Evolutionary conservation across 1,140 invertebrate genomes (phyloP), one percentile per base, ranked within the genome.

Genomic region (Drosophila arawakana): DNA sequence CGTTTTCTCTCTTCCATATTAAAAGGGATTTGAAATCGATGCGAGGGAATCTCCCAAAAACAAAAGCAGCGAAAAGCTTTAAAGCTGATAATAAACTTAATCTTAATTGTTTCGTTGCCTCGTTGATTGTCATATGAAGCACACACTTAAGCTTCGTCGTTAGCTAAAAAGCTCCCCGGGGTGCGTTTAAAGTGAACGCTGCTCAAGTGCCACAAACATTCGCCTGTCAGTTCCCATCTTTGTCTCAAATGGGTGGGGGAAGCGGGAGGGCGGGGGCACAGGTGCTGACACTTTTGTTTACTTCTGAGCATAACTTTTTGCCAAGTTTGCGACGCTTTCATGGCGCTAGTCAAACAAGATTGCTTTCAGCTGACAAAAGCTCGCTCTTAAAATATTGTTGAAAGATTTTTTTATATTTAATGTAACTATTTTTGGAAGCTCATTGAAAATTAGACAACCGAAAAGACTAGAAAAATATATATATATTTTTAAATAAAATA

Each of bases 261-360:
- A 13, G n/a, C 9, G 54, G 9, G n/a, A 18, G 34, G 11, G 35
- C 7, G 2, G 13, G 3, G 25, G 25, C 2, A 30, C 25, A 54
- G 15, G 37, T 10, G 54, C 35, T 43, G 49, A 47, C 47, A 58
- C 76, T 82, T 30, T 82, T 82, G 80, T 82, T 82, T 82, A 82
- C 80, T 63, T 76, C 76, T 43, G 79, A 81, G 79, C 54, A 55
- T 25, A 61, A 4, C 46, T 39, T 18, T 21, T 15, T 18, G 10
- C 10, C 18, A 41, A 35, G 54, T 35, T 57, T 57, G 37, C n/a
- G 37, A 7, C 50, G 50, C 34, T 8, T 34, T 8, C 50, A 37
- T 37, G 50, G 7, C 5, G 30, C 30, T 3, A 15, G 50, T n/a
- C n/a, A 9, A 30, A 54, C n/a, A 54, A 54, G 50, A 37, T 54